Conservation (phyloP, 2,888 invertebrate genomes). For the Lithodes maja region DNA sequence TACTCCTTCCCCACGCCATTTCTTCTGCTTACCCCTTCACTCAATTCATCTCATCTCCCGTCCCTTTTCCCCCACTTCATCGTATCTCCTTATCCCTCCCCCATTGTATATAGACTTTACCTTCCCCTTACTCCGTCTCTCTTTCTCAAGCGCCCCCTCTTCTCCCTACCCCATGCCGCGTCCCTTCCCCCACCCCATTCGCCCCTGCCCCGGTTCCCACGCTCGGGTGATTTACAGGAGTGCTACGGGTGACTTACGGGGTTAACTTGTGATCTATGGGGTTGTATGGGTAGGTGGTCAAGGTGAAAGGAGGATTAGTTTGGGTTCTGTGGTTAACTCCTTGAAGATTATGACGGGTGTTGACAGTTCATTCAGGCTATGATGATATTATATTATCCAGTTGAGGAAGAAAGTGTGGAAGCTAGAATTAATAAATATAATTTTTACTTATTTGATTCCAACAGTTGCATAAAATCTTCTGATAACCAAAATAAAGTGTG, state of each 20-base stretch:
- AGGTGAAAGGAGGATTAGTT: not conserved
- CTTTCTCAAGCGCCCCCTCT: not conserved
- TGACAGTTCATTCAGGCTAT: too few species aligned
- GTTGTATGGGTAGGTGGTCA: not conserved
- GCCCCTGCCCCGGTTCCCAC: not conserved
- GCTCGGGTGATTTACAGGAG: not conserved
- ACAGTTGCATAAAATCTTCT: too few species aligned
- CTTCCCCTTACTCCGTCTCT: too few species aligned
- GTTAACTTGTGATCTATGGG: not conserved
- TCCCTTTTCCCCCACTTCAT: not conserved
- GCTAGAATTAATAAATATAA: too few species aligned
- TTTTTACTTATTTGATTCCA: too few species aligned
- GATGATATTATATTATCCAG: too few species aligned
- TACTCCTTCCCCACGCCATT: not conserved
- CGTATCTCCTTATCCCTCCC: not conserved
- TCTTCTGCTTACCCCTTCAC: not conserved
- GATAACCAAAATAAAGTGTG: too few species aligned
- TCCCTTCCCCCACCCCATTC: not conserved
- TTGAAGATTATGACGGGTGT: too few species aligned
- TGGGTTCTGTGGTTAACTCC: not conserved
- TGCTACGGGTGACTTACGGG: not conserved
- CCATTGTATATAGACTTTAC: too few species aligned
- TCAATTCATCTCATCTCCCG: not conserved
- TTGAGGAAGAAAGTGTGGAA: too few species aligned
- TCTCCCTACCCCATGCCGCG: not conserved